Percentiles rank a stretch among this genome's conserved stretches.
Conservation (phyloP, 2,797 vertebrate species). For the Neostethus bicornis region DNA sequence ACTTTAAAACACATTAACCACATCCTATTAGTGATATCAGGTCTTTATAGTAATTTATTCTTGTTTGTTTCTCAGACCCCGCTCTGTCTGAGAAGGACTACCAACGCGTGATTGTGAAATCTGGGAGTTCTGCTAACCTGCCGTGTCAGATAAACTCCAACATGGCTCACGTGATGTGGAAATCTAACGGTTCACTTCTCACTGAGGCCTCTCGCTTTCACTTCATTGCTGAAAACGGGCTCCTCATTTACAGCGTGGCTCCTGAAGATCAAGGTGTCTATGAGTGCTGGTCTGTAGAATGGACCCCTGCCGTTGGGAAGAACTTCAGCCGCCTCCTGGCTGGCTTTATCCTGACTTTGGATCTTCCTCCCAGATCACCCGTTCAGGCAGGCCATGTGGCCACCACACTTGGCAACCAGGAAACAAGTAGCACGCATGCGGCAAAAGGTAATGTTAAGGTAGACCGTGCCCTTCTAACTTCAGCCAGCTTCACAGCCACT, state of each 20-base stretch:
- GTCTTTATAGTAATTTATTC: conserved; percentile 4
- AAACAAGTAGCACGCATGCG: conserved; percentile 17
- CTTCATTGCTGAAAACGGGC: conserved; percentile 82
- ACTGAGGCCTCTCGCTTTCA: conserved; percentile 88
- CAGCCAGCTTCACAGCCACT: conserved; percentile 67
- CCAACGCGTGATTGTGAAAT: conserved; percentile 81
- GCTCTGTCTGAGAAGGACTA: conserved; percentile 53
- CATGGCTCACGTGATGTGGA: conserved; percentile 90
- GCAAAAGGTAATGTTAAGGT: conserved; percentile 82
- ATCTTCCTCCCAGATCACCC: conserved; percentile 58
- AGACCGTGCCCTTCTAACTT: conserved; percentile 66
- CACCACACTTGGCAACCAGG: conserved; percentile 33
- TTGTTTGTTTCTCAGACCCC: conserved; percentile 42
- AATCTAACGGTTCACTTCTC: conserved; percentile 81
- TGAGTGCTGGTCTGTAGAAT: conserved; percentile 90
- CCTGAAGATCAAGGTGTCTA: conserved; percentile 89
- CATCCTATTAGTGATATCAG: not conserved
- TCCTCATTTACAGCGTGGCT: conserved; percentile 92
- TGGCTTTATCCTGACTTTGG: conserved; percentile 84
- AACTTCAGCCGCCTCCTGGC: conserved; percentile 86
- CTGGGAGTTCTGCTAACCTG: conserved; percentile 89
- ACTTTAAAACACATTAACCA: not conserved
- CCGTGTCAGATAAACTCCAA: conserved; percentile 89
- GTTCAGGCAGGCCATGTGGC: conserved; percentile 24
- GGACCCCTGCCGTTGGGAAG: conserved; percentile 81